phyloP scores from a whole-genome alignment of 2,113 vertebrate genomes.

The Halichoeres trimaculatus region DNA sequence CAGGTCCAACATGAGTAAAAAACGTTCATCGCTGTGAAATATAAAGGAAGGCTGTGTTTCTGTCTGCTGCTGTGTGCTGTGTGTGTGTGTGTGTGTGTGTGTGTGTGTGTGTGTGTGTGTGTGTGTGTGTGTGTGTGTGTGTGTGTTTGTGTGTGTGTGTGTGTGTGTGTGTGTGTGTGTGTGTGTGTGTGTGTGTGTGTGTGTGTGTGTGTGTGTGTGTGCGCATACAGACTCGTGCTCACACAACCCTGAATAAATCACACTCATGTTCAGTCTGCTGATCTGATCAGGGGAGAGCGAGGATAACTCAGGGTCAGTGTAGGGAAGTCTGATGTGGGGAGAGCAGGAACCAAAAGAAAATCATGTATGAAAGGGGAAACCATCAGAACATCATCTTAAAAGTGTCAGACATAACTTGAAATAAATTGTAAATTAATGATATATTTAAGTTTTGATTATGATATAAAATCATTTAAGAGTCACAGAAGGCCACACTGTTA shows the following conservation, averaged over 20 bases:
- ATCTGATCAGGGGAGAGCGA: constrained; percentile 12
- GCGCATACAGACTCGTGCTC: constrained; percentile 4
- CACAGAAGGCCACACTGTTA: too few species aligned
- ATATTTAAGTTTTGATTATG: too few species aligned
- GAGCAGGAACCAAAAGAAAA: neutral
- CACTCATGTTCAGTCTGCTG: constrained; percentile 9
- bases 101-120: neutral
- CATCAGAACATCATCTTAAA: too few species aligned
- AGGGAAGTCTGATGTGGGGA: neutral
- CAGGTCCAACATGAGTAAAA: neutral
- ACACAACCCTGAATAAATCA: constrained; percentile 7
- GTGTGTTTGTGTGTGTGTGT: neutral
- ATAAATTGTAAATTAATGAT: too few species aligned
- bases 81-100: neutral
- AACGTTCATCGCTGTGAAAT: neutral
- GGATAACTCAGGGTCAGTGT: constrained; percentile 7
- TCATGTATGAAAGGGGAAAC: neutral
- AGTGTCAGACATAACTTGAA: too few species aligned
- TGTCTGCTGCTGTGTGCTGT: neutral
- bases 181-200: neutral
- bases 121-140: neutral
- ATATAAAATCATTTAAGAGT: too few species aligned
- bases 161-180: neutral
- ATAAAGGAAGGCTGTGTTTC: neutral
- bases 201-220: neutral